Percentiles rank a stretch among this genome's conserved stretches.
Evolutionary conservation across 1,140 invertebrate species (phyloP).

Genomic region (Gyrodactylus bullatarudis): DNA sequence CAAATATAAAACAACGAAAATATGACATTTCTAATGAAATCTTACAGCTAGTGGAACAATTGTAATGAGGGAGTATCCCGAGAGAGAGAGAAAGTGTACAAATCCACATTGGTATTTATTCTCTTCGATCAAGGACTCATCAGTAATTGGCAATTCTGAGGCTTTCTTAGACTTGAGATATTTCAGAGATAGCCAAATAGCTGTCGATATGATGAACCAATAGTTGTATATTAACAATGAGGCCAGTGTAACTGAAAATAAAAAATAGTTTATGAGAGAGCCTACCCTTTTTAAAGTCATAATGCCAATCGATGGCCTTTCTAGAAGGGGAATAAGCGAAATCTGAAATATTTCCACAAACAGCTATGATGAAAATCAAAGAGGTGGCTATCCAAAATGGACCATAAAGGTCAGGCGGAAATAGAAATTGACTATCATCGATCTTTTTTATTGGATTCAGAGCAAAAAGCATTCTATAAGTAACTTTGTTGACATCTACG

Average conservation of each 20-base stretch:
- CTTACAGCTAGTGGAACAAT: background rate
- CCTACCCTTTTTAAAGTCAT: constrained; percentile 47
- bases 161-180: background rate
- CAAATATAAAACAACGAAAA: background rate
- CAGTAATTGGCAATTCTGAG: background rate
- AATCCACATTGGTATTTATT: background rate
- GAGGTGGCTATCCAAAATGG: constrained; percentile 86
- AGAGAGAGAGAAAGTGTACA: background rate
- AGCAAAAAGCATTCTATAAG: background rate
- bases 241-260: background rate
- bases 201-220: background rate
- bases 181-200: background rate
- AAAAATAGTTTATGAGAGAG: background rate
- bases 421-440: background rate
- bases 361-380: constrained; percentile 58
- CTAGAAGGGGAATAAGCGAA: constrained; percentile 34
- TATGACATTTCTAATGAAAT: background rate
- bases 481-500: background rate
- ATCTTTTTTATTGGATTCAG: background rate
- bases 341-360: constrained; percentile 60
- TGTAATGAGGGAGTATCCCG: background rate
- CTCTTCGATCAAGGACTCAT: background rate
- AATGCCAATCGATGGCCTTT: constrained; percentile 38
- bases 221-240: background rate
- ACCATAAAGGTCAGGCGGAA: constrained; percentile 57